phyloP scores from a whole-genome alignment of 2,113 vertebrate species.

The Neomonachus schauinslandi region DNA sequence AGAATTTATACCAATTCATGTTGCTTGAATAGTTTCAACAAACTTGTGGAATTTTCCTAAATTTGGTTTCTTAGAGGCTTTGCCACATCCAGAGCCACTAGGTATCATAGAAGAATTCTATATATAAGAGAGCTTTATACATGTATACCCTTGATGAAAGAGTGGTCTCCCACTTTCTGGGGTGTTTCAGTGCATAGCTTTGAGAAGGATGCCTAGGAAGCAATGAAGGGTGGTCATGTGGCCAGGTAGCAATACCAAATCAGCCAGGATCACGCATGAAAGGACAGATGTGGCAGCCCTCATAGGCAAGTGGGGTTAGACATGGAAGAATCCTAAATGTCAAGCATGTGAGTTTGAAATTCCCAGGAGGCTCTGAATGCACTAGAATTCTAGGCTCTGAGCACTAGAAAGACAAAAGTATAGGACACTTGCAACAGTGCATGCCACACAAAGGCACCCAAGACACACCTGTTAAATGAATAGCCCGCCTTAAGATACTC shows the following conservation, averaged over 20 bases:
- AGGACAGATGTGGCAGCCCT: too few relatives aligned
- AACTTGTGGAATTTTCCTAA: not conserved
- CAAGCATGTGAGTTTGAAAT: not conserved
- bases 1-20: not conserved
- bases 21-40: not conserved
- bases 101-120: not conserved
- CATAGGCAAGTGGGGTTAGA: not conserved
- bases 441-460: not conserved
- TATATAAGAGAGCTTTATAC: not conserved
- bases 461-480: not conserved
- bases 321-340: not conserved
- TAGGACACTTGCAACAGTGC: rapidly evolving
- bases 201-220: not conserved
- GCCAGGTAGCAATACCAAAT: not conserved
- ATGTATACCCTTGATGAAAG: not conserved
- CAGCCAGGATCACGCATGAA: rapidly evolving
- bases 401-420: not conserved
- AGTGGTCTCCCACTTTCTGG: not conserved
- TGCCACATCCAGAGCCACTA: not conserved
- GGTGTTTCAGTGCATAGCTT: not conserved
- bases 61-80: not conserved
- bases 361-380: not conserved
- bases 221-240: rapidly evolving
- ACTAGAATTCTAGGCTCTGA: not conserved
- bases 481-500: not conserved